Conservation (phyloP, 2,888 invertebrate species). For the Silvanus unidentatus region DNA sequence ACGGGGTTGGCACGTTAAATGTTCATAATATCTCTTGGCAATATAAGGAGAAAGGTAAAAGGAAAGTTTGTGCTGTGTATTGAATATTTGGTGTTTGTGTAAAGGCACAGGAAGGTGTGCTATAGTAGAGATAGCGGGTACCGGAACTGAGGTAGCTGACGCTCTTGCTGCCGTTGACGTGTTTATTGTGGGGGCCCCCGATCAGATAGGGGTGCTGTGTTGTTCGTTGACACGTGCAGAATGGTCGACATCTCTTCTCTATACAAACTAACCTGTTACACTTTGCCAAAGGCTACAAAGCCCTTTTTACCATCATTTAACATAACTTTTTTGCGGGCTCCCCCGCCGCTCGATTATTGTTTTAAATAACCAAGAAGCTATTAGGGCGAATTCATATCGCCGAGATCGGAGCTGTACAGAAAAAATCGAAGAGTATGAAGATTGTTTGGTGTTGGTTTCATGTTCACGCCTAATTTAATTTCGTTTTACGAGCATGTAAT, state of each 20-base stretch:
- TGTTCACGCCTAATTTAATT: conserved; percentile 22
- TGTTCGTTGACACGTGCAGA: conserved; percentile 31
- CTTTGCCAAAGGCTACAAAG: conserved; percentile 15
- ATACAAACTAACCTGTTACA: conserved; percentile 24
- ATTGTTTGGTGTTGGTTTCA: conserved; percentile 1
- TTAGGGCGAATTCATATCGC: too few relatives aligned
- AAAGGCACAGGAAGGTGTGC: conserved; percentile 27
- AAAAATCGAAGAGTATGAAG: too few relatives aligned
- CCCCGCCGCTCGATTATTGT: too few relatives aligned
- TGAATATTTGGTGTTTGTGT: conserved; percentile 23
- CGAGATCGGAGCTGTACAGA: too few relatives aligned
- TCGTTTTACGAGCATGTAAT: conserved; percentile 23
- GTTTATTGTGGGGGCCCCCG: conserved; percentile 26
- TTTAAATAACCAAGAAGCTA: too few relatives aligned
- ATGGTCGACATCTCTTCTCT: conserved; percentile 25
- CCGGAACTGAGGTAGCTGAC: conserved; percentile 15
- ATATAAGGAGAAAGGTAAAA: background rate
- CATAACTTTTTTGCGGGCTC: too few relatives aligned
- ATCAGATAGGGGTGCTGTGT: conserved; percentile 25
- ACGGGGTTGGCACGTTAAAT: too few relatives aligned
- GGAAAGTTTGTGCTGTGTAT: conserved; percentile 7
- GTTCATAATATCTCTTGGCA: too few relatives aligned
- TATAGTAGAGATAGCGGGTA: conserved; percentile 24
- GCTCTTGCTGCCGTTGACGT: conserved; percentile 25
- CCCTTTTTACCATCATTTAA: conserved; percentile 12